phyloP scores from a whole-genome alignment of 1,140 invertebrate genomes.

The Ridgeia piscesae region DNA sequence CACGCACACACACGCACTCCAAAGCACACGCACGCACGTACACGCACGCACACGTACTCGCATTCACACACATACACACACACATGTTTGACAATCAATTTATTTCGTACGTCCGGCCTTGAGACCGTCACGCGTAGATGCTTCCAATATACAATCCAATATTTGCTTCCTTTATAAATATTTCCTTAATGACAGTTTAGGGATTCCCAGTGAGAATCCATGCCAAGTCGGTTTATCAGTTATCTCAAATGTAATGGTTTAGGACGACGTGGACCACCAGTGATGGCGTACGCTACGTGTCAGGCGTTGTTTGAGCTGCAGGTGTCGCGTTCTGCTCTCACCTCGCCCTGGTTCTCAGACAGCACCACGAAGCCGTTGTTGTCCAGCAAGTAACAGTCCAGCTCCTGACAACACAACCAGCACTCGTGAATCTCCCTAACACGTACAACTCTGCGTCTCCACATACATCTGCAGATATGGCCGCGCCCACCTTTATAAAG shows the following conservation, averaged over 20 bases:
- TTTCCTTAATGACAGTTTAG: neutral
- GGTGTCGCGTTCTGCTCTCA: neutral
- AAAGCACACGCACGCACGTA: neutral
- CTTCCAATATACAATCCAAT: neutral
- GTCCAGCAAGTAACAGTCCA: constrained; percentile 29
- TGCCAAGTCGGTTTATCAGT: neutral
- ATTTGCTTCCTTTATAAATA: neutral
- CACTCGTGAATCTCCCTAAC: too few species aligned
- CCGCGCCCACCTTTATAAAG: neutral
- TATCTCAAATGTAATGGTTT: neutral
- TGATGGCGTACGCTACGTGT: neutral
- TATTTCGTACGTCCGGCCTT: neutral
- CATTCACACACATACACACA: neutral
- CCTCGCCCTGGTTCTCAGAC: constrained; percentile 23
- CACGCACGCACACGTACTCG: neutral
- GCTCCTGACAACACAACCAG: neutral
- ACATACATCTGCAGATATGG: neutral
- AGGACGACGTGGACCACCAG: neutral
- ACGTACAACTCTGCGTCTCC: neutral
- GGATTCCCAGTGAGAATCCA: neutral
- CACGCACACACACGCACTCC: constrained; percentile 7
- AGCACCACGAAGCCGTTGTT: constrained; percentile 28
- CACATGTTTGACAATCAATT: neutral
- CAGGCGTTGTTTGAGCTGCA: neutral
- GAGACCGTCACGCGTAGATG: neutral